These are phyloP conservation scores for Ophion obscuratus DNA, from an alignment of 2,888 invertebrate species.

Conservation along the genomic window DNA sequence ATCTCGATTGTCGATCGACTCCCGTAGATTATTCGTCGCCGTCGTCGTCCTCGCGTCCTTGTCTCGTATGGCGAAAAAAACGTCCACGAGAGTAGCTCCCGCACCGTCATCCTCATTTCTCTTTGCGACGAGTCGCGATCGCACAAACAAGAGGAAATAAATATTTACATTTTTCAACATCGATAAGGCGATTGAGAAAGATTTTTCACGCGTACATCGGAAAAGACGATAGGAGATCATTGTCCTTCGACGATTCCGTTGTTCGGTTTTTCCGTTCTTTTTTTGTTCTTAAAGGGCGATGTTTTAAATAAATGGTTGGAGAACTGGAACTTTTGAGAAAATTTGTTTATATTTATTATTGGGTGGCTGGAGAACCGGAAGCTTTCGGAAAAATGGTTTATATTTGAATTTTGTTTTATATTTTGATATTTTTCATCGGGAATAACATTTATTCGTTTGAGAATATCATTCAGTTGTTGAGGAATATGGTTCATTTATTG, in stretches of 20 bases:
- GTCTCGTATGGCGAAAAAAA: slow-evolving; percentile 37
- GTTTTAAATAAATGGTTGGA: too few relatives aligned
- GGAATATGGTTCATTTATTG: too few relatives aligned
- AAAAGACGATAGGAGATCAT: not conserved
- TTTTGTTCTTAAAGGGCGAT: not conserved
- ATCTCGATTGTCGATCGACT: slow-evolving; percentile 59
- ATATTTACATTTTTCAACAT: slow-evolving; percentile 21
- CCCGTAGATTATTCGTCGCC: slow-evolving; percentile 58
- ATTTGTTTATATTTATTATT: too few relatives aligned
- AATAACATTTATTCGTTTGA: too few relatives aligned
- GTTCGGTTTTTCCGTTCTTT: too few relatives aligned
- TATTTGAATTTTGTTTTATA: too few relatives aligned
- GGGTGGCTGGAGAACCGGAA: too few relatives aligned
- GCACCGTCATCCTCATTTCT: slow-evolving; percentile 48
- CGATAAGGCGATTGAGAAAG: slow-evolving; percentile 12
- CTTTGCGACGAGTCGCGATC: slow-evolving; percentile 36
- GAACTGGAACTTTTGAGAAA: too few relatives aligned
- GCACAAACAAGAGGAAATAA: slow-evolving; percentile 20
- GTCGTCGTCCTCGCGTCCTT: slow-evolving; percentile 33
- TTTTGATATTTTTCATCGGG: too few relatives aligned
- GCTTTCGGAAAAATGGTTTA: too few relatives aligned
- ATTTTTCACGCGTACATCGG: not conserved
- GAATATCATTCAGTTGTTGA: too few relatives aligned
- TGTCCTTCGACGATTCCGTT: not conserved
- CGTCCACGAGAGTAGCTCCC: not conserved